A percentile compares a stretch with the other conserved stretches of the same genome.
phyloP scores from a whole-genome alignment of 2,888 invertebrate genomes.

The Temnothorax rugatulus region DNA sequence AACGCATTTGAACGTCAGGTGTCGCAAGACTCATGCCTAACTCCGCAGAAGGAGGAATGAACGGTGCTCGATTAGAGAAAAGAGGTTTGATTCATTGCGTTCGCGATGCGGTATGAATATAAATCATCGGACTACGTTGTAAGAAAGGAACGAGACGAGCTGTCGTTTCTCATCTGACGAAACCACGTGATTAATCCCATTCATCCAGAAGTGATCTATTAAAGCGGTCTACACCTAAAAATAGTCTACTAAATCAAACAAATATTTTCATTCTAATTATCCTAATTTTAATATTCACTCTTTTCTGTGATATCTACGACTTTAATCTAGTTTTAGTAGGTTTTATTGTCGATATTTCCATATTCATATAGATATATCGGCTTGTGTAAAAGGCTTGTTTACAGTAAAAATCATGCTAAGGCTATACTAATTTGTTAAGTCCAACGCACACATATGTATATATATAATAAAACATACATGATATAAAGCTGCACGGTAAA shows the following conservation, averaged over 20 bases:
- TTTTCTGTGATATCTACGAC: background rate
- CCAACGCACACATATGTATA: background rate
- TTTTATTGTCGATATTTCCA: background rate
- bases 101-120: constrained; percentile 4
- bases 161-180: background rate
- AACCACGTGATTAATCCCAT: background rate
- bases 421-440: background rate
- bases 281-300: background rate
- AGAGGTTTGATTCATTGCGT: constrained; percentile 45
- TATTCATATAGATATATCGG: background rate
- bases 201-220: background rate
- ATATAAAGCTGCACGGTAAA: constrained; percentile 1
- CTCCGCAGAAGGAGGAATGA: background rate
- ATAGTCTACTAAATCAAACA: background rate
- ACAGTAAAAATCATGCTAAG: background rate
- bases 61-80: constrained; percentile 37
- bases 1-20: constrained; percentile 14
- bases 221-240: background rate
- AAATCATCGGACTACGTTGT: background rate
- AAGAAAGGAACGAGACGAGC: background rate
- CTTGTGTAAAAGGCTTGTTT: constrained; percentile 12
- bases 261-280: constrained; percentile 7
- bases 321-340: constrained; percentile 21
- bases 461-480: background rate
- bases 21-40: background rate